phyloP scores from a whole-genome alignment of 2,797 vertebrate species.

The Eulemur mongoz region DNA sequence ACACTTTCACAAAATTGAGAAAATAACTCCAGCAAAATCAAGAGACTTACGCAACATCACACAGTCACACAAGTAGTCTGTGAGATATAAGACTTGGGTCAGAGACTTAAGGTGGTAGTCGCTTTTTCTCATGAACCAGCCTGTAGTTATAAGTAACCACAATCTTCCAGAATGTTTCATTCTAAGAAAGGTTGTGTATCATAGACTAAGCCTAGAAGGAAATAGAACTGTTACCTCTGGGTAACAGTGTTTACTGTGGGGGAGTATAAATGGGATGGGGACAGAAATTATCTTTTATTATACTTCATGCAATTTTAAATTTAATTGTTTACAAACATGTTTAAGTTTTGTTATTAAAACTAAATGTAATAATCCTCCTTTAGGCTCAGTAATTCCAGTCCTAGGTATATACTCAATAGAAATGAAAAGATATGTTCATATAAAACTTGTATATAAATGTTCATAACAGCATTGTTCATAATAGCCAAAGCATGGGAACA shows the following conservation, averaged over 20 bases:
- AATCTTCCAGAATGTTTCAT: neutral
- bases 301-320: neutral
- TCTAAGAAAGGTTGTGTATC: neutral
- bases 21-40: slow-evolving; percentile 5
- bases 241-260: neutral
- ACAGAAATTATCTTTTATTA: neutral
- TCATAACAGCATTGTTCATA: neutral
- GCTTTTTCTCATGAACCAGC: neutral
- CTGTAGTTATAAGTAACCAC: neutral
- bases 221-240: neutral
- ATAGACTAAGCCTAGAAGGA: neutral
- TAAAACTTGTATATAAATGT: neutral
- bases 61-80: neutral
- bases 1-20: neutral
- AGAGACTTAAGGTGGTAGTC: neutral
- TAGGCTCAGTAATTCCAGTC: neutral
- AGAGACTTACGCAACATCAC: neutral
- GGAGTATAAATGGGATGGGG: neutral
- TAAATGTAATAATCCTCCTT: neutral
- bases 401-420: neutral
- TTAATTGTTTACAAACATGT: neutral
- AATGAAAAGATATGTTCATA: neutral
- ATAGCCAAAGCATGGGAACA: neutral
- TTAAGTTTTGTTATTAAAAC: slow-evolving; percentile 10
- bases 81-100: neutral